A percentile compares a stretch with the other conserved stretches of the same genome.
phyloP scores from a whole-genome alignment of 2,797 vertebrate species.

The Lepilemur septentrionalis region DNA sequence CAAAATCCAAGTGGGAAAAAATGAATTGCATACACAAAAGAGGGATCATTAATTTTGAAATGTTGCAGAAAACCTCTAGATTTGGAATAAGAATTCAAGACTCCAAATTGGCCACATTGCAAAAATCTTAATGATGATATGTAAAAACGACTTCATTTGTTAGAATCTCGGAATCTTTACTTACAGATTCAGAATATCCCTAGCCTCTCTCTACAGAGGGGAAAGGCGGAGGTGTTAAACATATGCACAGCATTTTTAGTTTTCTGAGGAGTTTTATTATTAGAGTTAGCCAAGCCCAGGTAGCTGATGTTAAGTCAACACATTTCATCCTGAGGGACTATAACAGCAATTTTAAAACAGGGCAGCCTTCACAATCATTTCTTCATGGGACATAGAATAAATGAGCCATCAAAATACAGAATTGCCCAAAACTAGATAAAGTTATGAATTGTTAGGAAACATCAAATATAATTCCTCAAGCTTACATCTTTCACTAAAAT shows the following conservation, averaged over 20 bases:
- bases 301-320: neutral
- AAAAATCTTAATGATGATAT: neutral
- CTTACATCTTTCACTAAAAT: slow-evolving; percentile 6
- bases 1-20: neutral
- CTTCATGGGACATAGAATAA: neutral
- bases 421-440: neutral
- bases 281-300: neutral
- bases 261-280: neutral
- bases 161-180: neutral
- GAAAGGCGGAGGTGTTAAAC: neutral
- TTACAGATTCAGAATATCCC: neutral
- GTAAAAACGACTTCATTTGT: neutral
- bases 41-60: neutral
- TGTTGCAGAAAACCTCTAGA: neutral
- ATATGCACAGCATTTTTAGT: neutral
- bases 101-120: neutral
- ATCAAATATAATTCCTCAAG: slow-evolving; percentile 25
- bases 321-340: neutral
- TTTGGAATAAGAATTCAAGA: neutral
- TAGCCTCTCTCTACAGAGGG: neutral
- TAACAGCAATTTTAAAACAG: neutral
- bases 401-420: slow-evolving; percentile 21
- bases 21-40: neutral
- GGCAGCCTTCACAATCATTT: neutral
- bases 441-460: neutral